Conservation (phyloP, 2,113 vertebrate species). For the Lamprotornis superbus region DNA sequence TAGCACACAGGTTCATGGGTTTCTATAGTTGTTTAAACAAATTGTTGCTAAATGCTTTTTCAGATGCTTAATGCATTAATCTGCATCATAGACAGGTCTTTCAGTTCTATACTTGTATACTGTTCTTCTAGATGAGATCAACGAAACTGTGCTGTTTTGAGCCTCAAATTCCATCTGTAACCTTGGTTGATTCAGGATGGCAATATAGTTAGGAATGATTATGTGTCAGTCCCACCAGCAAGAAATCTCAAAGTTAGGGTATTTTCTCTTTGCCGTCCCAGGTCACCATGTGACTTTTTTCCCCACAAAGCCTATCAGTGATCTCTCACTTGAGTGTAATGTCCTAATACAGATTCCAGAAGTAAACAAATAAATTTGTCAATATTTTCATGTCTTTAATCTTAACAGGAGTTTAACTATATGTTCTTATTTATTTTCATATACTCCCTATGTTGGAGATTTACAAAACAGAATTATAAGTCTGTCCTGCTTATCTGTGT, state of each 20-base stretch:
- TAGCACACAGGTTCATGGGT: background rate
- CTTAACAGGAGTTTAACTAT: background rate
- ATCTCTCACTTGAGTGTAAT: background rate
- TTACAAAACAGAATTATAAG: background rate
- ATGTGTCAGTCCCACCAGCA: background rate
- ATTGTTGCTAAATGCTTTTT: background rate
- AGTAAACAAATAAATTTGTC: background rate
- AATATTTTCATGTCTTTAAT: background rate
- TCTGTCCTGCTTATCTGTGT: background rate
- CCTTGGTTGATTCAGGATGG: background rate
- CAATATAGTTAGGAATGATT: background rate
- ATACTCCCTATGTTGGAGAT: background rate
- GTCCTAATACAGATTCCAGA: background rate
- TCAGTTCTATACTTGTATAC: background rate
- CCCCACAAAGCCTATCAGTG: background rate
- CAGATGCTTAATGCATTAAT: background rate
- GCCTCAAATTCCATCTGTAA: background rate
- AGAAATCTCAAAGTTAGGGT: background rate
- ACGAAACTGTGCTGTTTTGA: background rate
- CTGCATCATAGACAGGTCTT: background rate
- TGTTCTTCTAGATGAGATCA: background rate
- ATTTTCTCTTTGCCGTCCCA: background rate
- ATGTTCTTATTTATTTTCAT: background rate
- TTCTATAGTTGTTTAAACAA: background rate
- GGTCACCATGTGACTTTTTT: background rate